Evolutionary conservation across 2,888 invertebrate genomes (phyloP).

Genomic region (Pelosia muscerda): DNA sequence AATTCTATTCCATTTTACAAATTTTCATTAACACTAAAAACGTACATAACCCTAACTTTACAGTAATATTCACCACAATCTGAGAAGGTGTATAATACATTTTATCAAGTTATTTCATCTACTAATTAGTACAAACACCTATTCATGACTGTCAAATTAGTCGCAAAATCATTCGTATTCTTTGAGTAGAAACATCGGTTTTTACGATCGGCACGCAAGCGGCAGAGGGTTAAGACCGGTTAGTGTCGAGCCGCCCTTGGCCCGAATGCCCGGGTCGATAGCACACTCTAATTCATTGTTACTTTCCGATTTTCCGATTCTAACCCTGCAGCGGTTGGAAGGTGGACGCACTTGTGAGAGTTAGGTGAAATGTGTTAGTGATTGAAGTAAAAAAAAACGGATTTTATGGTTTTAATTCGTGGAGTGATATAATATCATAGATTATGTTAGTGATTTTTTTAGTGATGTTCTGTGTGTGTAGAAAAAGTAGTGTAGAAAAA

Average conservation of each 20-base stretch:
- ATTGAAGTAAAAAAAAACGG: too few species aligned
- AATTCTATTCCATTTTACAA: too few species aligned
- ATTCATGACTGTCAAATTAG: not conserved
- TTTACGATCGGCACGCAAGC: slow-evolving; percentile 25
- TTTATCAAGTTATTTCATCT: not conserved
- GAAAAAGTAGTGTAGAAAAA: not conserved
- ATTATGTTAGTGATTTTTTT: not conserved
- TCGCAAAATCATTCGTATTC: slow-evolving; percentile 13
- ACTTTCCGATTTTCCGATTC: slow-evolving; percentile 11
- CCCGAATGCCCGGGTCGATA: slow-evolving; percentile 51
- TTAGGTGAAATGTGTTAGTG: not conserved
- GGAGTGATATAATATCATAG: too few species aligned
- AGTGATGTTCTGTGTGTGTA: not conserved
- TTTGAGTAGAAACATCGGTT: slow-evolving; percentile 8
- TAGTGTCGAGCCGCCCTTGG: slow-evolving; percentile 49
- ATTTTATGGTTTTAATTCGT: too few species aligned
- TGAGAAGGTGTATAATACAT: too few species aligned
- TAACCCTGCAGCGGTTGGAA: slow-evolving; percentile 7
- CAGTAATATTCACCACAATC: too few species aligned
- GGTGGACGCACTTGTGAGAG: not conserved
- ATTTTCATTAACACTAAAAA: too few species aligned
- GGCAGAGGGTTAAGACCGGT: slow-evolving; percentile 30
- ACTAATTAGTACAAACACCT: not conserved
- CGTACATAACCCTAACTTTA: too few species aligned
- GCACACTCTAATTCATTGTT: slow-evolving; percentile 28